Evolutionary conservation across 1,140 invertebrate species (phyloP), one percentile per base, ranked within the genome.

Genomic region (Drosophila serrata): DNA sequence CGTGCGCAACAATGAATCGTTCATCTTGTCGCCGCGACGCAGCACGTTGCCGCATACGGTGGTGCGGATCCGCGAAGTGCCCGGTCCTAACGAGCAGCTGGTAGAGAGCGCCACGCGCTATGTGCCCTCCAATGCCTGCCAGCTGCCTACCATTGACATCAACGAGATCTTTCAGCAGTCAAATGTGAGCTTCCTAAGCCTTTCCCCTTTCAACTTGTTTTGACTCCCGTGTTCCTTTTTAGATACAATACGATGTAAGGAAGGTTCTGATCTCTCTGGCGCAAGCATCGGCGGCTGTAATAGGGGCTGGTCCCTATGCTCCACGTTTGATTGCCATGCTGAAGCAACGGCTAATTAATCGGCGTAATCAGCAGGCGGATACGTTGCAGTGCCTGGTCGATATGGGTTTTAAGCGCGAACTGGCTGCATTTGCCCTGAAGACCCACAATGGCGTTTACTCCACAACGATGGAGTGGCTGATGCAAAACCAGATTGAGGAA

Each of bases 161-260:
- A 92, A 93, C 39, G 92, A 93, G 63, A 91, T 93, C 37, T 92
- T 93, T 56, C 86, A 92, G 64, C 92, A 92, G 65, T 91, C 91
- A 12, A 92, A 93, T 60, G 92, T 93, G 37, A 88, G 87, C 64
- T 8, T 27, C 0, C 0, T 0, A 9, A 39, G 27, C 0, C 17
- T 12, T 22, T 31, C 9, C 9, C 3, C 7, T 12, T 56, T 39
- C 2, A 37, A 55, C 17, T 53, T 33, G 13, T 33, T 9, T 12
- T 65, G 22, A 19, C 24, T 24, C 7, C 0, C 12, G 5, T 15
- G 56, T 1, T 2, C 8, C 5, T 7, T 63, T 78, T 55, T 39
- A 92, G 92, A 75, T 93, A 13, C 92, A 93, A 73, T 91, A 92
- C 51, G 92, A 93, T 82, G 91, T 93, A 12, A 78, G 92, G 11